Evolutionary conservation across 2,888 invertebrate species (phyloP), one percentile per base, ranked within the genome.

Genomic region (Unio pictorum): DNA sequence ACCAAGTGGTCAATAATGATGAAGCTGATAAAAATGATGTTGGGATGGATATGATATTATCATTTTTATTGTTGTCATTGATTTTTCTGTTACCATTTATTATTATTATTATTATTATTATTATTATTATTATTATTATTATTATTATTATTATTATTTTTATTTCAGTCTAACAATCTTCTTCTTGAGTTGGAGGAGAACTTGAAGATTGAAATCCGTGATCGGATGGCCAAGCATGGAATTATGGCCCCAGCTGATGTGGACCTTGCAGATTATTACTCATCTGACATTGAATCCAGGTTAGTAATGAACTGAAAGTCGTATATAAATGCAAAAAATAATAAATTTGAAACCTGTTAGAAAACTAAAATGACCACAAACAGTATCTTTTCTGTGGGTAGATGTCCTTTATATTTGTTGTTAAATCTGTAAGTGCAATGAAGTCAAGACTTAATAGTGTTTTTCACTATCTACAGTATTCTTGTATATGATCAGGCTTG

Each of bases 141-240:
- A 45, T 45, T 15, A 45, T 28, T 18, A 67, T 6, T 45, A 55
- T 60, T 45, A 61, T 58, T 20, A 23, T 63, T 55, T 45, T 64
- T 45, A 55, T 74, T 78, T 26, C 83, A 89, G 89, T 81, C 75
- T 79, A 77, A 78, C 63, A 87, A 87, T 76, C 84, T 88, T 67
- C 75, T 87, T 63, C 71, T 79, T 77, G 80, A 85, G 68, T 67
- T 86, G 71, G 84, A 84, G 77, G 82, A 84, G 64, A 76, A 78
- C 58, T 71, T 84, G 71, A 72, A 79, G 67, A 73, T 72, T 64
- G 83, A 83, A 69, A 83, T 85, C 26, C 72, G 84, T 64, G 72
- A 74, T 34, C 81, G 75, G 61, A 70, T 84, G 66, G 82, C 81
- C 66, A 73, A 74, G 73, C 74, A 79, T 61, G 83, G 83, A 34